Evolutionary conservation across 2,113 vertebrate genomes (phyloP).

Genomic region (Nesogale talazaci): DNA sequence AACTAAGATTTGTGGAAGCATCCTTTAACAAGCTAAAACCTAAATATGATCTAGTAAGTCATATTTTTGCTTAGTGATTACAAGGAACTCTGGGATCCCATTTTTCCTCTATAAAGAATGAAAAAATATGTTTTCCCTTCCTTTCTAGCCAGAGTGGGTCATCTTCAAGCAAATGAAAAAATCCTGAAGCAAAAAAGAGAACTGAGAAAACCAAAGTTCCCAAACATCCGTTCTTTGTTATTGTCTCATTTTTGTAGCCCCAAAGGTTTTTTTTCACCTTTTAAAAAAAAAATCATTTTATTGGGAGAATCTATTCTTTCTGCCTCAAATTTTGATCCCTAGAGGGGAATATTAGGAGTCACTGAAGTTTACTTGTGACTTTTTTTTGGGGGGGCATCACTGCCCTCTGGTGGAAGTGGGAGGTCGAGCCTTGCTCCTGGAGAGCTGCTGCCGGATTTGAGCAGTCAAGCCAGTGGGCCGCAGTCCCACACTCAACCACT

Average conservation of each 20-base stretch:
- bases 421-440: no score
- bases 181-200: constrained; percentile 56
- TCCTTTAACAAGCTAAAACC: not conserved
- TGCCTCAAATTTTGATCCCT: constrained; percentile 77
- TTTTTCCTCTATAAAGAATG: not conserved
- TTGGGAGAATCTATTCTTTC: constrained; percentile 72
- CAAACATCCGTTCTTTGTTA: no score
- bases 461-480: no score
- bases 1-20: not conserved
- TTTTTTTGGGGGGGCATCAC: no score
- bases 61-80: not conserved
- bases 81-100: not conserved
- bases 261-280: no score
- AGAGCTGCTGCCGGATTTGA: no score
- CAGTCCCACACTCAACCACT: no score
- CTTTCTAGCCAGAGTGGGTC: constrained; percentile 1
- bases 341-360: constrained; percentile 71
- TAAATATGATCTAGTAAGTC: not conserved
- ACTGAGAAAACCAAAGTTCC: constrained; percentile 38
- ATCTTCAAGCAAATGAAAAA: constrained; percentile 67
- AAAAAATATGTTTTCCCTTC: no score
- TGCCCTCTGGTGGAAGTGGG: no score
- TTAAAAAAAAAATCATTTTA: no score
- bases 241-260: no score
- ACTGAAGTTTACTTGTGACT: constrained; percentile 69